phyloP scores from a whole-genome alignment of 2,797 vertebrate species.

The Podarcis lilfordi region DNA sequence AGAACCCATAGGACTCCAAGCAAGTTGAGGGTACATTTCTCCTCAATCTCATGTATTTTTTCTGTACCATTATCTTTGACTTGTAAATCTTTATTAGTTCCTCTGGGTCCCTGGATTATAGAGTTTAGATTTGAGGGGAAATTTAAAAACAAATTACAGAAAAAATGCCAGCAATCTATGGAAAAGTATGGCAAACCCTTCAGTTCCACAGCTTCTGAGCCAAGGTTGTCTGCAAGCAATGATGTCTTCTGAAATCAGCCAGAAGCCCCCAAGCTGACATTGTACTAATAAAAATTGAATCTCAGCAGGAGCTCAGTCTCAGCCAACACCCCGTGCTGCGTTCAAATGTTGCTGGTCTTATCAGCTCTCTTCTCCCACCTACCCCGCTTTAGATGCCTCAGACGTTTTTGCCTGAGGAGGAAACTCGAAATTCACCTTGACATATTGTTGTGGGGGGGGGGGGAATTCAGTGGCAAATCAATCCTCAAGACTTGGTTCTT shows the following conservation, averaged over 20 bases:
- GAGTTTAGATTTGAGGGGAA: too few species aligned
- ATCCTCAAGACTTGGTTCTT: neutral
- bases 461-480: neutral
- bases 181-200: neutral
- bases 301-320: neutral
- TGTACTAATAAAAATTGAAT: neutral
- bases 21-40: neutral
- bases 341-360: neutral
- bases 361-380: neutral
- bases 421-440: neutral
- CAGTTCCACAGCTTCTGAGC: neutral
- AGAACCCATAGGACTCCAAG: neutral
- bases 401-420: neutral
- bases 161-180: neutral
- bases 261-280: too few species aligned
- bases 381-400: neutral
- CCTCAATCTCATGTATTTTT: neutral
- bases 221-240: neutral
- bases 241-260: neutral
- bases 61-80: too few species aligned
- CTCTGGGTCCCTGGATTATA: too few species aligned
- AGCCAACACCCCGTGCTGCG: too few species aligned
- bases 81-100: too few species aligned
- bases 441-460: neutral
- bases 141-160: too few species aligned